These are phyloP conservation scores for Tylochromis polylepis DNA, from an alignment of 2,113 vertebrate genomes.

Conservation along the genomic window DNA sequence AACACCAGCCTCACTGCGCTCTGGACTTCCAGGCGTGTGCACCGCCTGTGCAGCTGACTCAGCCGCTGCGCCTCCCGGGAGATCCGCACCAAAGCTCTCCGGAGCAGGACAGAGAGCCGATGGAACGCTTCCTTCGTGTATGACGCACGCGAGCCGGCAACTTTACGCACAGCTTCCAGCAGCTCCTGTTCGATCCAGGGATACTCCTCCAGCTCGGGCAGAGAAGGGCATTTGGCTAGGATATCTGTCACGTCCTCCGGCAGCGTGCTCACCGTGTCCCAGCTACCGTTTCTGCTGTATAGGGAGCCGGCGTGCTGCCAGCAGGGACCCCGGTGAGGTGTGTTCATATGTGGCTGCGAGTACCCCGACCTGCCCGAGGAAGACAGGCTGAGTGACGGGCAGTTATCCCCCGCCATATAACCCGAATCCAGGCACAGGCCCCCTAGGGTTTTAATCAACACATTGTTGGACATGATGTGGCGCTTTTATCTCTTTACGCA, in stretches of 20 bases:
- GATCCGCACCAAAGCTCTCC: conserved; percentile 80
- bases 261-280: conserved; percentile 89
- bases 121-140: conserved; percentile 77
- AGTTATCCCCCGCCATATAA: conserved; percentile 85
- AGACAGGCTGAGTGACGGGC: conserved; percentile 85
- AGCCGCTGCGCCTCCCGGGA: conserved; percentile 88
- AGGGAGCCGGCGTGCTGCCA: conserved; percentile 85
- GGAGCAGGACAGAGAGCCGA: conserved; percentile 77
- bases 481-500: background rate
- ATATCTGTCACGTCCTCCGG: conserved; percentile 86
- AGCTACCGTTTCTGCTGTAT: conserved; percentile 89
- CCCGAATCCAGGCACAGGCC: conserved; percentile 90
- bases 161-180: conserved; percentile 74
- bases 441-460: conserved; percentile 82
- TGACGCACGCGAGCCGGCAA: conserved; percentile 32
- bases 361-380: conserved; percentile 78
- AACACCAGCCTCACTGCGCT: conserved; percentile 85
- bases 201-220: conserved; percentile 90
- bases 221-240: conserved; percentile 81
- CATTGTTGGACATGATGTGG: conserved; percentile 77
- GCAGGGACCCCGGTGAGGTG: conserved; percentile 78
- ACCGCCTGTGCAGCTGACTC: conserved; percentile 85
- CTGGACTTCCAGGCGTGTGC: conserved; percentile 89
- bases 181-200: conserved; percentile 89
- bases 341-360: conserved; percentile 75